These are phyloP conservation scores for Sycophila sp. DNA, from an alignment of 1,140 invertebrate species.

Conservation along the genomic window DNA sequence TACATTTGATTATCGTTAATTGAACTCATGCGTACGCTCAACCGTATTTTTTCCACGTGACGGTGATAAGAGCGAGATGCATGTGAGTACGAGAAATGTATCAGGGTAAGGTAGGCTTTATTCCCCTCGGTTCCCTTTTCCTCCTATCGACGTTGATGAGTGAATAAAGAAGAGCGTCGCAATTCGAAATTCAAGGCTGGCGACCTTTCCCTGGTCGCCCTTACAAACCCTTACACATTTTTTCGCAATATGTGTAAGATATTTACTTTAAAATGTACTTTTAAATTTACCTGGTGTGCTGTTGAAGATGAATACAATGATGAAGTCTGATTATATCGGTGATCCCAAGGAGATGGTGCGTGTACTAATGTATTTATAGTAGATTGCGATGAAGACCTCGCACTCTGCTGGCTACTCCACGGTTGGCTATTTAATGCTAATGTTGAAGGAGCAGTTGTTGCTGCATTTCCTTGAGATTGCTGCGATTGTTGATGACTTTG, in stretches of 20 bases:
- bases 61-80: too few species aligned
- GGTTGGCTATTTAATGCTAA: conserved; percentile 57
- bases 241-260: background rate
- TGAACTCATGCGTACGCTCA: too few species aligned
- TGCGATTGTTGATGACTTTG: conserved; percentile 56
- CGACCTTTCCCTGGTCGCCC: too few species aligned
- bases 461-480: conserved; percentile 44
- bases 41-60: too few species aligned
- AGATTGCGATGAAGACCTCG: conserved; percentile 57
- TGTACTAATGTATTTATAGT: conserved; percentile 59
- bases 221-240: too few species aligned
- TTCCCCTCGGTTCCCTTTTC: too few species aligned
- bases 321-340: conserved; percentile 63
- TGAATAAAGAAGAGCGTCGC: too few species aligned
- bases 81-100: too few species aligned
- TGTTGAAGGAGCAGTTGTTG: conserved; percentile 42
- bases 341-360: conserved; percentile 64
- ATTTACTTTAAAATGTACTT: background rate
- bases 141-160: too few species aligned
- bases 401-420: conserved; percentile 67
- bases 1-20: too few species aligned
- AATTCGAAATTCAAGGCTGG: background rate
- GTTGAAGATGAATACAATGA: conserved; percentile 62
- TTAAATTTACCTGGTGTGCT: conserved; percentile 59
- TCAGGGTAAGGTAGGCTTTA: too few species aligned